Evolutionary conservation across 1,140 invertebrate species (phyloP), one percentile per base, ranked within the genome.

Genomic region (Cotesia vestalis): DNA sequence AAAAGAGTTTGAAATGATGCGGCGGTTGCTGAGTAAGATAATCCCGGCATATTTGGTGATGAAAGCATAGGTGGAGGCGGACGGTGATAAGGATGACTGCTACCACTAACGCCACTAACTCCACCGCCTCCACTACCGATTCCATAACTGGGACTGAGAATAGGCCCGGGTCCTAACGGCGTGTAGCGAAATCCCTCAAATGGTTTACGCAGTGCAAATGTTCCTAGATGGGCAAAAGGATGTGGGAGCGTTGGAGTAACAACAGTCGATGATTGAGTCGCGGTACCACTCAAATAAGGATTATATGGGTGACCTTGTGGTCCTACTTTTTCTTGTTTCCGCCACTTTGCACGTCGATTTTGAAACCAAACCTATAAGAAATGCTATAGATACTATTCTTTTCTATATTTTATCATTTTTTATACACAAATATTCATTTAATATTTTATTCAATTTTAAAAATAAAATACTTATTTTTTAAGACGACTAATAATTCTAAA

Each of bases 321-420:
- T 0, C 95, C 95, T 78, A 97, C 95, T 87, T 97, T 97, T 84
- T 96, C 95, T 82, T 96, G 95, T 75, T 96, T 94, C 27, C 95
- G 89, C 95, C 95, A 97, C 86, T 97, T 97, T 55, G 95, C 95
- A 8, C 95, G 89, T 9, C 95, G 90, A 83, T 97, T 97, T 88
- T 97, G 95, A 85, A 97, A 97, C 95, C 95, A 97, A 2, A 97
- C 95, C 95, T 97, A 90, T 2, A 89, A 90, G 4, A 38, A 35
- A 59, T 55, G 4, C 52, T 60, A 17, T 27, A 27, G 27, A 27
- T 27, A 27, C 27, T 27, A 27, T 27, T 27, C 17, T 51, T 35
- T 62, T 35, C 2, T 9, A 62, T 62, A 11, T 62, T 17, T 62
- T 46, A 9, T 5, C 12, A 3, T 12, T 55, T 55, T n/a, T 1